A percentile compares a stretch with the other conserved stretches of the same genome.
Evolutionary conservation across 2,797 vertebrate genomes (phyloP).

Genomic region (Diplodus sargus): DNA sequence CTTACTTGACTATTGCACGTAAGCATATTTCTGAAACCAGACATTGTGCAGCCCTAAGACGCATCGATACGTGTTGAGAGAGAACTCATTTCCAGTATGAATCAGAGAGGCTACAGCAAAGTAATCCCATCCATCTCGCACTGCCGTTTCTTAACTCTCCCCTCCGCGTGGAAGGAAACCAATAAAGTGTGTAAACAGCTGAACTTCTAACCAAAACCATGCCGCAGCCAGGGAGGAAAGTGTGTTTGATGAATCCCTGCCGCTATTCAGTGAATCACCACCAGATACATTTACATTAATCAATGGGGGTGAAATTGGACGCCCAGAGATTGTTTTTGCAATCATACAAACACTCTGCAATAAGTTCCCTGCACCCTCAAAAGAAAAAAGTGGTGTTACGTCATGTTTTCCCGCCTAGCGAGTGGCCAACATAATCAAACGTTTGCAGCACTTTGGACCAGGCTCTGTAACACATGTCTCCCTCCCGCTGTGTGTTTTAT

Average conservation of each 20-base stretch:
- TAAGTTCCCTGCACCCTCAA: background rate
- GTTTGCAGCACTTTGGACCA: constrained; percentile 2
- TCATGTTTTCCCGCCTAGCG: constrained; percentile 1
- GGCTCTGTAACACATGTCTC: background rate
- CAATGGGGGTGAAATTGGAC: constrained; percentile 4
- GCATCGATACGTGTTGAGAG: background rate
- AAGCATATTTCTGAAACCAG: too few species aligned
- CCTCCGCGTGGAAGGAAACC: constrained; percentile 19
- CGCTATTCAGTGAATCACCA: constrained; percentile 21
- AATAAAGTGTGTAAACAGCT: constrained; percentile 42
- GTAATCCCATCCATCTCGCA: constrained; percentile 1
- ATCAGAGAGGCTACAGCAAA: background rate
- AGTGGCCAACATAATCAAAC: background rate
- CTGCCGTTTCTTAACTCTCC: constrained; percentile 20
- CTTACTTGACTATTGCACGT: too few species aligned
- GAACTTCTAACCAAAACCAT: constrained; percentile 43
- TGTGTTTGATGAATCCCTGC: constrained; percentile 27
- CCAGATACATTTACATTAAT: constrained; percentile 7
- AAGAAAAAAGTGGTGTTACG: constrained; percentile 12
- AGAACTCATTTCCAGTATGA: background rate
- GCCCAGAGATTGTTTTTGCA: constrained; percentile 40
- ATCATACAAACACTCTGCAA: constrained; percentile 30
- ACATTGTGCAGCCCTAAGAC: too few species aligned
- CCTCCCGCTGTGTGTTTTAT: constrained; percentile 13
- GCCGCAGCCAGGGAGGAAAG: constrained; percentile 14